Evolutionary conservation across 2,797 vertebrate genomes (phyloP), one percentile per base, ranked within the genome.

Genomic region (Melanogrammus aeglefinus): DNA sequence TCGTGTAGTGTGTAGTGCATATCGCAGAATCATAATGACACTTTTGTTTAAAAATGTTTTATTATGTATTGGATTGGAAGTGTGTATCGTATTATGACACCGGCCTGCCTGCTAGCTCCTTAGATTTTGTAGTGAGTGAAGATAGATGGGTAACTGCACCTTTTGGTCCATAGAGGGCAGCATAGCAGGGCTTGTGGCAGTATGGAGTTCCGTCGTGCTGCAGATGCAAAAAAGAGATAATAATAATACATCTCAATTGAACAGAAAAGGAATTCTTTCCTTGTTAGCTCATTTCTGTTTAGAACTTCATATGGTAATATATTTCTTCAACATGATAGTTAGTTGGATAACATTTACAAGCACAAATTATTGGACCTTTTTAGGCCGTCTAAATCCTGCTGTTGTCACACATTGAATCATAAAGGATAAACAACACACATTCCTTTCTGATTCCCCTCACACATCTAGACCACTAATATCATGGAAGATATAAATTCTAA

Each of bases 131-230:
- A n/a, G n/a, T n/a, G 21, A 16, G 18, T 18, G 47, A 51, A 51
- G 18, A 63, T 47, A 0, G 14, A 38, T 14, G n/a, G 21, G 76
- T 78, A 69, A 74, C 10, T 16, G 41, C 86, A 93, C 93, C 92
- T 92, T 93, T 93, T 1, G 92, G 93, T 70, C 93, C 92, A 9
- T 88, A 93, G 80, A 93, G 91, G 77, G 90, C 82, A 16, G 93
- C 91, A 36, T 94, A 94, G 86, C 93, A 94, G 0, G 93, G 93
- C 78, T 92, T 93, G 87, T 94, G 92, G 77, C 93, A 94, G 33
- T 85, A 94, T 0, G 93, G 92, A n/a, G 76, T 93, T 77, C 93
- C 93, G 69, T 93, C 88, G 21, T 93, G 93, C 93, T 94, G 90
- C 73, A 77, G 41, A 77, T 77, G 1, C 29, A 84, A 76, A 70